Evolutionary conservation across 2,888 invertebrate species (phyloP), one percentile per base, ranked within the genome.

Genomic region (Spicauda simplicius): DNA sequence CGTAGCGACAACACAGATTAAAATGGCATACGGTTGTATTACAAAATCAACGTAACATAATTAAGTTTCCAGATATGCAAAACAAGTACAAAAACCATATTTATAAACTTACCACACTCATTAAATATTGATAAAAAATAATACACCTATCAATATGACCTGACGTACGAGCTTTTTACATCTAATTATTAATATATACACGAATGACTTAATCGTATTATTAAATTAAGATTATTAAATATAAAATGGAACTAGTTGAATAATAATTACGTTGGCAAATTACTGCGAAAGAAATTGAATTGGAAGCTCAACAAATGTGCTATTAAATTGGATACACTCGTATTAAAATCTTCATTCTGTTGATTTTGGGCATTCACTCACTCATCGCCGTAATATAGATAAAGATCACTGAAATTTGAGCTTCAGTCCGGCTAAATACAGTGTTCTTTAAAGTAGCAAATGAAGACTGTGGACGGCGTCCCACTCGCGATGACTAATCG

Each of bases 1-100:
- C 14, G 41, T 4, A 41, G 41, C 41, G 14, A 14, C 41, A 14
- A 14, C 41, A 14, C 41, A 25, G 25, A 41, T 41, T 14, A 12
- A 14, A 41, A 41, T 14, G 14, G 41, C 41, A 14, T 41, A 14
- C 41, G 10, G 14, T 41, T 7, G 19, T 62, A 37, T 53, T 54
- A 61, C 41, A 53, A 37, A 53, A 37, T 20, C 41, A 61, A 61
- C 37, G 20, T 61, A 53, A 62, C 62, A 54, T 62, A 62, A 62
- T 54, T 62, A 54, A 62, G 41, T 53, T 62, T 56, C 61, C 19
- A 20, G n/a, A 54, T 53, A 54, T n/a, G n/a, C 41, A 62, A 61
- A 53, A 61, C 53, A 50, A 60, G 7, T 60, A 33, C 33, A 52
- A 61, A 61, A 61, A 52, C 6, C 33, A 14, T 33, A 60, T 52